phyloP scores from a whole-genome alignment of 2,113 vertebrate species.

The Copsychus sechellarum region DNA sequence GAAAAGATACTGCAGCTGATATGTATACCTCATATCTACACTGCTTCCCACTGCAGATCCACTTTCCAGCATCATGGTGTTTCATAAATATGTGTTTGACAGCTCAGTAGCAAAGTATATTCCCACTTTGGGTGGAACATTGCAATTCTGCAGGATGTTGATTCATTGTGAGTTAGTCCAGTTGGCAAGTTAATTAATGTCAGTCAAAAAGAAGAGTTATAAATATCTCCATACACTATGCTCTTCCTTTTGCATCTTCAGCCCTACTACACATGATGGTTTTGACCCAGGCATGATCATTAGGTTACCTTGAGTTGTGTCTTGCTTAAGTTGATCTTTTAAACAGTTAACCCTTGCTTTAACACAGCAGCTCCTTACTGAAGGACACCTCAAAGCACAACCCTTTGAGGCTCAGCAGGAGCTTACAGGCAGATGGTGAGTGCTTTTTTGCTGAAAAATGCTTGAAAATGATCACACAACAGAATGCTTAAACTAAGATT shows the following conservation, averaged over 20 bases:
- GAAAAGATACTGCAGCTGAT: neutral
- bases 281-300: neutral
- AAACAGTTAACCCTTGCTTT: neutral
- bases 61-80: neutral
- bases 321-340: neutral
- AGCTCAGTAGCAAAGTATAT: neutral
- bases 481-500: neutral
- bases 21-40: neutral
- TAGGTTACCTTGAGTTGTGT: neutral
- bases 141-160: neutral
- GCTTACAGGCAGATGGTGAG: neutral
- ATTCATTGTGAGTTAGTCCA: conserved; percentile 5
- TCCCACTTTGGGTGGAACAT: neutral
- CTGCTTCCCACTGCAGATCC: neutral
- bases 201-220: neutral
- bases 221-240: neutral
- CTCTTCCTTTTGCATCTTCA: neutral
- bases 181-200: conserved; percentile 29
- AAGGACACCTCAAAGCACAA: neutral
- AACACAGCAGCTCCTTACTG: rapidly evolving
- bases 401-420: neutral
- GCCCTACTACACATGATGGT: neutral
- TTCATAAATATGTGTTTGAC: conserved; percentile 4
- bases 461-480: neutral
- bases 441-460: neutral